phyloP scores from a whole-genome alignment of 1,140 invertebrate species.

The Metaphire vulgaris region DNA sequence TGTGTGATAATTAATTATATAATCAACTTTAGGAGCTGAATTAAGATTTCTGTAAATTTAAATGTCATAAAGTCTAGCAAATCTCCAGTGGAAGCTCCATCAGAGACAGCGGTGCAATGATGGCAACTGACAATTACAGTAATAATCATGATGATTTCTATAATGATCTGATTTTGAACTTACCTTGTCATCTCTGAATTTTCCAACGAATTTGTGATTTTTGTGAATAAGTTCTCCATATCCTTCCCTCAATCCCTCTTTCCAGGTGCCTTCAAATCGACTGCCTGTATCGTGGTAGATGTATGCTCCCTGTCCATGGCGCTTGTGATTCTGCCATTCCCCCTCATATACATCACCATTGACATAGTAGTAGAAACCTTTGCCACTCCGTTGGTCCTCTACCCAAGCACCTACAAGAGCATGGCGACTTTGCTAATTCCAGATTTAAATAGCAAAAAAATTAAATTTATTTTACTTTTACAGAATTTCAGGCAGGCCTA shows the following conservation, averaged over 20 bases:
- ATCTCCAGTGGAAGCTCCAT: no score
- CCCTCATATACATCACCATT: conserved; percentile 55
- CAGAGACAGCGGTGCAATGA: no score
- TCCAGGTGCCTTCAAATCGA: conserved; percentile 52
- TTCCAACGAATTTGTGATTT: conserved; percentile 54
- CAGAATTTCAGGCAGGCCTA: no score
- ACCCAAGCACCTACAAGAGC: conserved; percentile 47
- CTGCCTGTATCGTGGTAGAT: conserved; percentile 57
- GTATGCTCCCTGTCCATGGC: conserved; percentile 59
- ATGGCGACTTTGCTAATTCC: no score
- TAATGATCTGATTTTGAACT: neutral
- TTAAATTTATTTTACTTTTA: no score
- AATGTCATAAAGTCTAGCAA: no score
- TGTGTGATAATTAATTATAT: no score
- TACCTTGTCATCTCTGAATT: conserved; percentile 52
- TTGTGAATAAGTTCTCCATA: conserved; percentile 53
- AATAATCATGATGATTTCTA: neutral
- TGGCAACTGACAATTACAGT: neutral
- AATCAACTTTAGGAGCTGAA: no score
- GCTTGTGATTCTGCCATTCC: conserved; percentile 57
- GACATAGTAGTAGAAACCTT: conserved; percentile 52
- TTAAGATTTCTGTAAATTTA: no score
- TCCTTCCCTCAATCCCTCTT: conserved; percentile 51
- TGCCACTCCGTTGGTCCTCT: conserved; percentile 51
- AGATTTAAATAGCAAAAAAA: no score